Evolutionary conservation across 2,113 vertebrate species (phyloP).

Genomic region (Tetraodon nigroviridis): DNA sequence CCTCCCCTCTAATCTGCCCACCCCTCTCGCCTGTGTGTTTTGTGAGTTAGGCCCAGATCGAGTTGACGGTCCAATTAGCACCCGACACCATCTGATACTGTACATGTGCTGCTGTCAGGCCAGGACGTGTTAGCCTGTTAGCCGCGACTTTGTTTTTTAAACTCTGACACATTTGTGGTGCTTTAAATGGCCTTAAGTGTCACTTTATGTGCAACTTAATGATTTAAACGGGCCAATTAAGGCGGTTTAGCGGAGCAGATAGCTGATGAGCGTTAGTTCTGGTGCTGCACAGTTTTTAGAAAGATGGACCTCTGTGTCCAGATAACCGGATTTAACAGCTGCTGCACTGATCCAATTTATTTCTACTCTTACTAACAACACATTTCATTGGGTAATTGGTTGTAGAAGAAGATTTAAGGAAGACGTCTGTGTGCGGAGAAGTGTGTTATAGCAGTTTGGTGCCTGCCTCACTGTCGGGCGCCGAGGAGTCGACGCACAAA

Average conservation of each 20-base stretch:
- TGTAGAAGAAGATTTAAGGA: neutral
- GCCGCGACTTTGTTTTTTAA: neutral
- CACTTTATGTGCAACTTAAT: conserved; percentile 3
- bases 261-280: conserved; percentile 27
- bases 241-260: conserved; percentile 1
- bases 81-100: conserved; percentile 45
- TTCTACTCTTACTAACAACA: conserved; percentile 22
- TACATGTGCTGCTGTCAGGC: conserved; percentile 14
- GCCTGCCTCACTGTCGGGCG: too few species aligned
- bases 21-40: conserved; percentile 44
- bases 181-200: neutral
- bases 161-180: neutral
- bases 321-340: conserved; percentile 58
- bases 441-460: too few species aligned
- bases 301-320: conserved; percentile 37
- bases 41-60: conserved; percentile 56
- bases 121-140: too few species aligned
- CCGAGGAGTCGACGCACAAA: too few species aligned
- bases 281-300: conserved; percentile 29
- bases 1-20: conserved; percentile 49
- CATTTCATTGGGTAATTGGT: conserved; percentile 49
- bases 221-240: conserved; percentile 5
- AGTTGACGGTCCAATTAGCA: conserved; percentile 61
- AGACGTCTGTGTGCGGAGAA: neutral
- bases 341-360: conserved; percentile 53